Conservation (phyloP, 2,888 invertebrate species). For the Chesias legatella region DNA sequence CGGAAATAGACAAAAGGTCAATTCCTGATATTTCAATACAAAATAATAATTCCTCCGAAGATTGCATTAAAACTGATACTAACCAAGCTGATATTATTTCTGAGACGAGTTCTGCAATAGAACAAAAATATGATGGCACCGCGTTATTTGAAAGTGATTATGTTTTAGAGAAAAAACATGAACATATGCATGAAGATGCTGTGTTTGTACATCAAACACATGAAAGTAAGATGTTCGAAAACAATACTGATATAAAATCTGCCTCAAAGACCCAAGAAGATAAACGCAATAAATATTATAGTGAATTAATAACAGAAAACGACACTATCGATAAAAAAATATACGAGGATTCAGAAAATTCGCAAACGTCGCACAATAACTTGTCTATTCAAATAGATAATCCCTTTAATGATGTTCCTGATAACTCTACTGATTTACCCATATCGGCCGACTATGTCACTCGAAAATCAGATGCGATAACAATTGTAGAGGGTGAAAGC, state of each 20-base stretch:
- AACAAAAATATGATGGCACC: not conserved
- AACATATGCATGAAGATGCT: not conserved
- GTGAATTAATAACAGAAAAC: conserved; percentile 11
- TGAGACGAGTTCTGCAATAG: not conserved
- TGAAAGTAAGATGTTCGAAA: no score
- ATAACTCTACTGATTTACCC: not conserved
- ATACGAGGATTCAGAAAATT: not conserved
- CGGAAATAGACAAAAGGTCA: no score
- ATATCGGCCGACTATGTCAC: not conserved
- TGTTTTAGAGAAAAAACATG: not conserved
- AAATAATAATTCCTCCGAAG: conserved; percentile 1
- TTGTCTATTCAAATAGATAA: not conserved
- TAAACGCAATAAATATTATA: conserved; percentile 10
- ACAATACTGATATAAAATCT: not conserved
- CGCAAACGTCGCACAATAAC: no score
- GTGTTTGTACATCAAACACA: not conserved
- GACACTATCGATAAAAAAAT: conserved; percentile 5
- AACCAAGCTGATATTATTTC: not conserved
- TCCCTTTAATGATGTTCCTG: not conserved
- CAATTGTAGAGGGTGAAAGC: not conserved
- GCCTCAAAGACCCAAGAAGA: no score
- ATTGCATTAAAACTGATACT: not conserved
- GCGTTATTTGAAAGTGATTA: not conserved
- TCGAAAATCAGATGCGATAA: not conserved
- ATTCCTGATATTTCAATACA: not conserved